A percentile compares a stretch with the other conserved stretches of the same genome.
Conservation (phyloP, 2,888 invertebrate genomes). For the Eumacrocentrus americanus region DNA sequence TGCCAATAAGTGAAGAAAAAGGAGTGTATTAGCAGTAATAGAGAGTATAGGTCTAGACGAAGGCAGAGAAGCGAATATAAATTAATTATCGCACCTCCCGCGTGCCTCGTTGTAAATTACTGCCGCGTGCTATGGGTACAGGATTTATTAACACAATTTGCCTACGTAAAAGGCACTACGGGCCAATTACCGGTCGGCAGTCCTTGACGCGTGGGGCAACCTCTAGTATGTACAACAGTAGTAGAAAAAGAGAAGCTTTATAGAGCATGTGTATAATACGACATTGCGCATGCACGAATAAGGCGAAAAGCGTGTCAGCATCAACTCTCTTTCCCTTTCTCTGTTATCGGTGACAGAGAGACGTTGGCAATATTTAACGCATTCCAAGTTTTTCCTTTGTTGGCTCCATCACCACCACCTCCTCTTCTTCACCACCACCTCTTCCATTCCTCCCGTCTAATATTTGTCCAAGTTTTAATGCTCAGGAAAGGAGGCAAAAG, state of each 20-base stretch:
- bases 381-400: slow-evolving; percentile 17
- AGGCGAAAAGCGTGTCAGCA: slow-evolving; percentile 20
- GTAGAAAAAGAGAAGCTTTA: background rate
- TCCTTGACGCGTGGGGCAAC: slow-evolving; percentile 23
- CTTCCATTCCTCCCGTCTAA: slow-evolving; percentile 24
- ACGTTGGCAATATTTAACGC: slow-evolving; percentile 27
- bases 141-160: slow-evolving; percentile 54
- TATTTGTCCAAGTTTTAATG: slow-evolving; percentile 49
- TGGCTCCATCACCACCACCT: slow-evolving; percentile 5
- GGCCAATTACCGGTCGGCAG: slow-evolving; percentile 45
- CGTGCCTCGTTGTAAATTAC: slow-evolving; percentile 38
- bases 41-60: no score
- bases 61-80: slow-evolving; percentile 36
- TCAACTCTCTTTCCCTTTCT: background rate
- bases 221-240: background rate
- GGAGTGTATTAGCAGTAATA: no score
- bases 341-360: slow-evolving; percentile 7
- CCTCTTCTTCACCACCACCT: slow-evolving; percentile 2
- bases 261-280: slow-evolving; percentile 7
- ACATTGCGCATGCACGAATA: slow-evolving; percentile 29
- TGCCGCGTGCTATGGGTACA: slow-evolving; percentile 32
- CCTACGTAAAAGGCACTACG: slow-evolving; percentile 48
- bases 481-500: slow-evolving; percentile 47
- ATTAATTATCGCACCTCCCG: slow-evolving; percentile 46
- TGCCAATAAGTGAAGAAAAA: no score